Evolutionary conservation across 2,113 vertebrate species (phyloP), one percentile per base, ranked within the genome.

Genomic region (Capricornis sumatraensis): DNA sequence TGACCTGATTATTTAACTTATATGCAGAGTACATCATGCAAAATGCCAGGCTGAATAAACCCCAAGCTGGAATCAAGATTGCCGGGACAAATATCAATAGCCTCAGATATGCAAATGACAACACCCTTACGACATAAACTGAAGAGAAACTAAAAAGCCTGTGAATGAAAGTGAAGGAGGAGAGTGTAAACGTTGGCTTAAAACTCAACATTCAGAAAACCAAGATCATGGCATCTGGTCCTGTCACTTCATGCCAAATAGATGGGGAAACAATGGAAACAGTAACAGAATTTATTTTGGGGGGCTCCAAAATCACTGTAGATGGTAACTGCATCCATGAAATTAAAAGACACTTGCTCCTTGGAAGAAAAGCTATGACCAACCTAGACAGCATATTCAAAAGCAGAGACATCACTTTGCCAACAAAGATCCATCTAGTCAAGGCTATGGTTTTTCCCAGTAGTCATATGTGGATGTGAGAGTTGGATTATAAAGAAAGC

Each of bases 31-130:
- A 36, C 33, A 67, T 67, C 16, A 67, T 67, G 33, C 1, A 19
- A n/a, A 67, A 67, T 5, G 1, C 33, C 16, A 19, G 64, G 64
- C 16, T 67, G 33, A 4, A 67, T n/a, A 36, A 10, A 67, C 2
- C 33, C 2, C 64, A 36, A 19, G 33, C 33, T 67, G 16, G 33
- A 67, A 67, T 67, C 64, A 67, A 21, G 16, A 36, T 10, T 36
- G 6, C 8, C 4, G 0, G 16, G 17, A 19, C 4, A 67, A 67
- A 67, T 36, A 36, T 36, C 8, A n/a, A 36, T 36, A 36, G 19
- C 16, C 64, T 67, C 33, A 36, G 64, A 5, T 67, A 36, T 67
- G 64, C 8, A 5, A 8, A 67, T 67, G 64, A 67, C 8, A 67
- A 9, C 33, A 67, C 64, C 33, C 33, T 67, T 67, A 67, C 1